Evolutionary conservation across 2,888 invertebrate species (phyloP).

Genomic region (Brenthis ino): DNA sequence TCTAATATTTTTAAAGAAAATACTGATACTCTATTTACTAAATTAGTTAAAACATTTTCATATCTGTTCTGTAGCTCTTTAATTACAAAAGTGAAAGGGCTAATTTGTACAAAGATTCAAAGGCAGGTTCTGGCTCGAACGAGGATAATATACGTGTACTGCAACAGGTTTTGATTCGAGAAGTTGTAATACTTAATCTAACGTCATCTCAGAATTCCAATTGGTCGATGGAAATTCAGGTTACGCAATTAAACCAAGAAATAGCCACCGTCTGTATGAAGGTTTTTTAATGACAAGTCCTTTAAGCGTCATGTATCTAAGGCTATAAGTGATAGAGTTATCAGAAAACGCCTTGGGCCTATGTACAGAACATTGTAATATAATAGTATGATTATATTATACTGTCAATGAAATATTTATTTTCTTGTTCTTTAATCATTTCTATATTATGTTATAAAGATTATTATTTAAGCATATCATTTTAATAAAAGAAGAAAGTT

Average conservation of each 20-base stretch:
- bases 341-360: slow-evolving; percentile 24
- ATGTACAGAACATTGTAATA: slow-evolving; percentile 5
- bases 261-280: slow-evolving; percentile 53
- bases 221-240: slow-evolving; percentile 48
- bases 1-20: slow-evolving; percentile 33
- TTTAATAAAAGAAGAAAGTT: too few relatives aligned
- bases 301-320: slow-evolving; percentile 25
- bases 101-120: slow-evolving; percentile 18
- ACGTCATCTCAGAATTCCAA: slow-evolving; percentile 37
- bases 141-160: slow-evolving; percentile 19
- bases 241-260: slow-evolving; percentile 61
- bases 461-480: too few relatives aligned
- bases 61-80: slow-evolving; percentile 11
- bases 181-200: slow-evolving; percentile 35
- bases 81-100: slow-evolving; percentile 23
- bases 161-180: slow-evolving; percentile 27
- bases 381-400: not conserved
- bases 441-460: too few relatives aligned
- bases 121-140: slow-evolving; percentile 15
- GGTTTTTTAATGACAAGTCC: slow-evolving; percentile 44
- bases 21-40: slow-evolving; percentile 8
- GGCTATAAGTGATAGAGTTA: slow-evolving; percentile 23
- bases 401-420: not conserved
- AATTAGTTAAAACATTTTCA: not conserved
- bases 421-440: too few relatives aligned